Evolutionary conservation across 2,113 vertebrate species (phyloP).

Genomic region (Megaptera novaeangliae): DNA sequence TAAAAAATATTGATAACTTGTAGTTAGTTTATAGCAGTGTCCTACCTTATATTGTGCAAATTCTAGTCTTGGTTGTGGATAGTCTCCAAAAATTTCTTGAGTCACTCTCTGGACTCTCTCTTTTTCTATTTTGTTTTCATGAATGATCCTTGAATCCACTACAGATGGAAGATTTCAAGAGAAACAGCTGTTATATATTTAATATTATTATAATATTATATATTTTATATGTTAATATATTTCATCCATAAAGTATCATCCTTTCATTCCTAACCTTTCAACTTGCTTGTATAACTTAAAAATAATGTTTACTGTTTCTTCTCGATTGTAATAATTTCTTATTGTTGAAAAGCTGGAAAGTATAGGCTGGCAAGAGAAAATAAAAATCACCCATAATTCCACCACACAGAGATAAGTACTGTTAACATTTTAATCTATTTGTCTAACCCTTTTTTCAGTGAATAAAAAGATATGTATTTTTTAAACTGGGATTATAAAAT

Average conservation of each 20-base stretch:
- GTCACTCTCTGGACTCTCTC: constrained; percentile 83
- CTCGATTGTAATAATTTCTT: neutral
- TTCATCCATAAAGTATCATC: neutral
- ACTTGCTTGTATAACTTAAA: neutral
- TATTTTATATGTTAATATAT: neutral
- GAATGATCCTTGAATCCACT: constrained; percentile 83
- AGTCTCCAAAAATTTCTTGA: constrained; percentile 85
- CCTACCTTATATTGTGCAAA: constrained; percentile 89
- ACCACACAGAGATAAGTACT: neutral
- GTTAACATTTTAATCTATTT: constrained; percentile 15
- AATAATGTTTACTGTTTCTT: neutral
- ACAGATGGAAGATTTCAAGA: constrained; percentile 17
- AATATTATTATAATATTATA: no score
- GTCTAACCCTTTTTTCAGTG: neutral
- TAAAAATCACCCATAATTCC: neutral
- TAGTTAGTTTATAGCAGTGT: neutral
- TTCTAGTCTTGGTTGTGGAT: constrained; percentile 86
- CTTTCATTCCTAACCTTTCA: neutral
- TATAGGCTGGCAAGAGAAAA: neutral
- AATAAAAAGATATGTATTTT: neutral
- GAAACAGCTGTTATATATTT: constrained; percentile 11
- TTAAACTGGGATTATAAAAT: neutral
- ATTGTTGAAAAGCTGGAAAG: neutral
- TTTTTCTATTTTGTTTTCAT: constrained; percentile 83
- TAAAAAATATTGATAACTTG: neutral